A percentile compares a stretch with the other conserved stretches of the same genome.
These are phyloP conservation scores for Cyprinodon variegatus DNA, from an alignment of 2,113 vertebrate species.

Conservation along the genomic window DNA sequence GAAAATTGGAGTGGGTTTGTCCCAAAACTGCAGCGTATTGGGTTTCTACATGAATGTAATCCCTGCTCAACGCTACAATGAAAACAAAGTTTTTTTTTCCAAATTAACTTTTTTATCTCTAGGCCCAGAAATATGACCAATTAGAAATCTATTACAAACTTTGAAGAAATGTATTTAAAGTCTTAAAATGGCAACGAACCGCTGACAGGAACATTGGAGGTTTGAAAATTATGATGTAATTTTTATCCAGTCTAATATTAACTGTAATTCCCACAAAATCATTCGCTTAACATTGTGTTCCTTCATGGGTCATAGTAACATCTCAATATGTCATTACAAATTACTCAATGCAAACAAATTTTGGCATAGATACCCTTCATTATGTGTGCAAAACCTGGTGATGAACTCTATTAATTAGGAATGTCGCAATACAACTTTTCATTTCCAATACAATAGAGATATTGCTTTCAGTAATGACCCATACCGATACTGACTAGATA, in stretches of 20 bases:
- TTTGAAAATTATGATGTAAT: slow-evolving; percentile 22
- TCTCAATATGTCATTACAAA: neutral
- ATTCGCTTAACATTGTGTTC: no score
- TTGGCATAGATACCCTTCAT: neutral
- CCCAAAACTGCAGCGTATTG: slow-evolving; percentile 27
- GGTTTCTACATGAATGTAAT: slow-evolving; percentile 49
- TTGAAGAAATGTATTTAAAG: slow-evolving; percentile 18
- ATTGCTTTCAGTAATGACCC: no score
- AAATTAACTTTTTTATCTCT: slow-evolving; percentile 44
- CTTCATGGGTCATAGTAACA: no score
- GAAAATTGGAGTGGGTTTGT: slow-evolving; percentile 54
- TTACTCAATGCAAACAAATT: neutral
- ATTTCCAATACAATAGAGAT: no score
- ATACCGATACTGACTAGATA: no score
- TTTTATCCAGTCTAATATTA: slow-evolving; percentile 13
- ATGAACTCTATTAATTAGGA: neutral
- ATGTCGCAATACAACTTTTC: no score
- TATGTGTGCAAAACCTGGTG: neutral
- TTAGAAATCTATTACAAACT: slow-evolving; percentile 48
- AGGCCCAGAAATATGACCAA: slow-evolving; percentile 55
- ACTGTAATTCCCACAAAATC: neutral
- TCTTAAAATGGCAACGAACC: slow-evolving; percentile 53
- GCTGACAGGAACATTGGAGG: slow-evolving; percentile 40
- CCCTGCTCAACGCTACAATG: neutral
- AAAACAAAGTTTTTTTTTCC: slow-evolving; percentile 55